A percentile compares a stretch with the other conserved stretches of the same genome.
Evolutionary conservation across 2,113 vertebrate species (phyloP).

Genomic region (Takifugu flavidus): DNA sequence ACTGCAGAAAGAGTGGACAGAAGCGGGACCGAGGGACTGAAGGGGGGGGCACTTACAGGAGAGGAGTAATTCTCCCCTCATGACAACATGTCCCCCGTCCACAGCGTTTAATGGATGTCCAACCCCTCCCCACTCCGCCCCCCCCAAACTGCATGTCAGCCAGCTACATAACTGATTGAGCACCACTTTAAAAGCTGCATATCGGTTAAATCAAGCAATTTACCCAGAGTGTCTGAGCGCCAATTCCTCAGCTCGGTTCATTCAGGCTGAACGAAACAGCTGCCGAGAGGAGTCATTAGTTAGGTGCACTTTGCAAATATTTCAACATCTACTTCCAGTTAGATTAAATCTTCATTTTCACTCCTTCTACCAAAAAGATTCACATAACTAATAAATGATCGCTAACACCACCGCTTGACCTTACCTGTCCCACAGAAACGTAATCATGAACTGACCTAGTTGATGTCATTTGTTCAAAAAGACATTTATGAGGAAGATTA

Average conservation of each 20-base stretch:
- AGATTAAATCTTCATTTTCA: slow-evolving; percentile 25
- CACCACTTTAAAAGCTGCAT: background rate
- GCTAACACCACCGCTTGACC: too few relatives aligned
- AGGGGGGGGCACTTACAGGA: too few relatives aligned
- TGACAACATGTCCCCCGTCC: too few relatives aligned
- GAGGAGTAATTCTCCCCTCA: too few relatives aligned
- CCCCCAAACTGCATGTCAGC: background rate
- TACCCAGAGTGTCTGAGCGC: background rate
- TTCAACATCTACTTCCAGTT: slow-evolving; percentile 13
- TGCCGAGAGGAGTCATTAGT: slow-evolving; percentile 15
- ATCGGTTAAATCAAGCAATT: background rate
- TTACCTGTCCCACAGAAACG: too few relatives aligned
- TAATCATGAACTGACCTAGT: too few relatives aligned
- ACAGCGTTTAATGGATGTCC: background rate
- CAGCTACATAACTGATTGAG: background rate
- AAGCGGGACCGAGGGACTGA: too few relatives aligned
- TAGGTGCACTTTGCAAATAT: slow-evolving; percentile 30
- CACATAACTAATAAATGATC: slow-evolving; percentile 6
- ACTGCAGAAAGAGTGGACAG: too few relatives aligned
- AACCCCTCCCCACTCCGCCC: too few relatives aligned
- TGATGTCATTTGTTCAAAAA: too few relatives aligned
- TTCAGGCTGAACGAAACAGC: slow-evolving; percentile 7
- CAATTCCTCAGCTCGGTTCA: background rate
- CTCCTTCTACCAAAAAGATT: slow-evolving; percentile 21
- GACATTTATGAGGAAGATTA: too few relatives aligned